Conservation (phyloP, 2,888 invertebrate species). For the Bombylius major region DNA sequence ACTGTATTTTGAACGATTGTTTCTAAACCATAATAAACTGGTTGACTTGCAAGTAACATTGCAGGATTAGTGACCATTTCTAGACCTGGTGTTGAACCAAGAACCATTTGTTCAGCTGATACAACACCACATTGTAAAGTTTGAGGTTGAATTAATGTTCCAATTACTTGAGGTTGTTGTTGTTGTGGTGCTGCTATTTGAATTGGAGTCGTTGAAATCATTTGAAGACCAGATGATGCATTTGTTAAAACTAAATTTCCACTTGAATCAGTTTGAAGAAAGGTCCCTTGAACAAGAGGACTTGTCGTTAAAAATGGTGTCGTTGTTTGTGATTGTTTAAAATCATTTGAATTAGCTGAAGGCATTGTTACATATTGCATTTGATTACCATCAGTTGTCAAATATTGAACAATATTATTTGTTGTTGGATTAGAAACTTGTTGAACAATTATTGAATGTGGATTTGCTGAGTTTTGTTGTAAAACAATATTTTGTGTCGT, state of each 20-base stretch:
- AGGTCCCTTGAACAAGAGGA: conserved; percentile 45
- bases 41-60: conserved; percentile 53
- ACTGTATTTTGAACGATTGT: conserved; percentile 80
- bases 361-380: conserved; percentile 59
- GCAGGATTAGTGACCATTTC: conserved; percentile 50
- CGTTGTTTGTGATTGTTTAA: conserved; percentile 39
- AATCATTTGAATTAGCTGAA: conserved; percentile 40
- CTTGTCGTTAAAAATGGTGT: conserved; percentile 39
- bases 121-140: conserved; percentile 41
- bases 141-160: conserved; percentile 49
- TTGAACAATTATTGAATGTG: conserved; percentile 55
- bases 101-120: conserved; percentile 45
- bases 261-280: conserved; percentile 48
- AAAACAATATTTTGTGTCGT: conserved; percentile 19
- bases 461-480: conserved; percentile 31
- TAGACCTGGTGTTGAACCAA: conserved; percentile 48
- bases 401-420: conserved; percentile 40
- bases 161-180: conserved; percentile 43
- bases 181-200: conserved; percentile 39
- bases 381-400: conserved; percentile 31
- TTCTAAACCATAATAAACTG: conserved; percentile 71
- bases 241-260: conserved; percentile 48
- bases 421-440: conserved; percentile 40
- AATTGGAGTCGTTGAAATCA: conserved; percentile 43
- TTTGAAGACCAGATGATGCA: conserved; percentile 41